A percentile compares a stretch with the other conserved stretches of the same genome.
Conservation (phyloP, 2,797 vertebrate species). For the Columba guinea region DNA sequence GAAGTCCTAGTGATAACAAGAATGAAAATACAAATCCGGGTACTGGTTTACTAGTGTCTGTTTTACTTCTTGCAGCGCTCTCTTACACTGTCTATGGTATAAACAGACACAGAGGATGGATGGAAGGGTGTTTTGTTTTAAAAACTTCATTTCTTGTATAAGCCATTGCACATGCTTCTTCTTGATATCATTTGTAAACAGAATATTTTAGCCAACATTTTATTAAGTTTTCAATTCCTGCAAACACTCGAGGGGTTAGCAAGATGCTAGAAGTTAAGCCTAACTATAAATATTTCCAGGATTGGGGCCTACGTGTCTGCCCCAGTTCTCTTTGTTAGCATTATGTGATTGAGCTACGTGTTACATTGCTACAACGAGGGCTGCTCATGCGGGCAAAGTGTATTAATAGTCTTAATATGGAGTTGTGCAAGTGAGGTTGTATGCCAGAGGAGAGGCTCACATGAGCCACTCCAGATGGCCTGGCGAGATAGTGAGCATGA, state of each 20-base stretch:
- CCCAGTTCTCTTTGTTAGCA: neutral
- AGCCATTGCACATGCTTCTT: neutral
- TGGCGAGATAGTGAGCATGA: neutral
- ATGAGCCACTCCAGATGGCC: neutral
- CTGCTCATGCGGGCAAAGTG: neutral
- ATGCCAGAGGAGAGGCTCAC: neutral
- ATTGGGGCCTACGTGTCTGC: neutral
- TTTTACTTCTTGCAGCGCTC: neutral
- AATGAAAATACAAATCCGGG: neutral
- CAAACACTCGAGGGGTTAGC: neutral
- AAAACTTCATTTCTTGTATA: neutral
- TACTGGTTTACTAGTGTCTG: neutral
- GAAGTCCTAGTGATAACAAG: neutral
- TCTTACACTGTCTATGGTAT: neutral
- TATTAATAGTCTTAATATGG: neutral
- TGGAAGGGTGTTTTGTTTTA: neutral
- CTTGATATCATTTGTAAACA: constrained; percentile 28
- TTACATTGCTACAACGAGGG: neutral
- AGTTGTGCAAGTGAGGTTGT: neutral
- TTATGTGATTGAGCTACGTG: neutral
- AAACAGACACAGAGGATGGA: neutral
- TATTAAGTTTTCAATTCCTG: neutral
- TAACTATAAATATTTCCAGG: constrained; percentile 27
- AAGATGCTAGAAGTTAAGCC: constrained; percentile 18
- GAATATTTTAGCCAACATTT: constrained; percentile 14